Evolutionary conservation across 2,797 vertebrate species (phyloP).

Genomic region (Liasis olivaceus): DNA sequence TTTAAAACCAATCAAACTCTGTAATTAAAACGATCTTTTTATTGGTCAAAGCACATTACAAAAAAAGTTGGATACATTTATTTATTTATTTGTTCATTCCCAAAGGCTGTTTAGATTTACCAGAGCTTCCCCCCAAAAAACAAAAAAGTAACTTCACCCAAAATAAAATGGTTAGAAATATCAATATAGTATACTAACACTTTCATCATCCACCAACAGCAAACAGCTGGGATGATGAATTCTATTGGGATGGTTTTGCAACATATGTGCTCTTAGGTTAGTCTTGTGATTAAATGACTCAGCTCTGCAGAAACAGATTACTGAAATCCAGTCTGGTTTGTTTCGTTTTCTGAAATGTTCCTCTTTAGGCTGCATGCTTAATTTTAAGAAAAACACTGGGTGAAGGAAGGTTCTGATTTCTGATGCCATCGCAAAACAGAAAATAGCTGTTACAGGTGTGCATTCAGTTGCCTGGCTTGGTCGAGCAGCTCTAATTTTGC

Average conservation of each 20-base stretch:
- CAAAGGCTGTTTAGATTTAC: background rate
- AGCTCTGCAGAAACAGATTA: background rate
- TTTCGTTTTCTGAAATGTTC: background rate
- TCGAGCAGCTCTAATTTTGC: slow-evolving; percentile 84
- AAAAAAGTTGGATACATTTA: background rate
- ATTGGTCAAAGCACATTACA: background rate
- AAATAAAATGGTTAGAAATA: background rate
- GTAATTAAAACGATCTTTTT: background rate
- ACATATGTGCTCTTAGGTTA: background rate
- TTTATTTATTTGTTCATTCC: background rate
- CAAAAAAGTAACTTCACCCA: background rate
- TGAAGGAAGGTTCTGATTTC: background rate
- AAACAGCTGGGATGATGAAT: background rate
- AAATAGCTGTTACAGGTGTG: slow-evolving; percentile 77
- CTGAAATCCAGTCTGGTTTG: background rate
- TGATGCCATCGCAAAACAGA: background rate
- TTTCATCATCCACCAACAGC: background rate
- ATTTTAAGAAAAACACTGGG: background rate
- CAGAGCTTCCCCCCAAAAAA: background rate
- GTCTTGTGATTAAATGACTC: background rate
- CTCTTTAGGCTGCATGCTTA: background rate
- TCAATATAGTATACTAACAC: background rate
- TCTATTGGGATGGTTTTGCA: background rate
- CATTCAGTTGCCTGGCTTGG: slow-evolving; percentile 73
- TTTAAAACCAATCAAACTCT: background rate